Conservation (phyloP, 2,113 vertebrate species). For the Prietella phreatophila region DNA sequence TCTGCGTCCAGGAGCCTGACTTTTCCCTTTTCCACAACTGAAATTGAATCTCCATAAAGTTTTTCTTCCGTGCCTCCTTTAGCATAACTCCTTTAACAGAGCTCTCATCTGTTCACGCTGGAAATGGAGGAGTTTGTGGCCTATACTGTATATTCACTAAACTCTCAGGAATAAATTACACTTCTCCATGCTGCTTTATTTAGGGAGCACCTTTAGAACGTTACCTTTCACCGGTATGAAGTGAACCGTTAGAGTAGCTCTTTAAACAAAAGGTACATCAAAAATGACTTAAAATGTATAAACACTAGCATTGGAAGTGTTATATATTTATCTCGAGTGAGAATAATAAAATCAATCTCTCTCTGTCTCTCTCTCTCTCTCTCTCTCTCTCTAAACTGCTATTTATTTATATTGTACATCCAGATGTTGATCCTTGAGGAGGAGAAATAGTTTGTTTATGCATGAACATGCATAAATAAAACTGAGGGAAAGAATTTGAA, state of each 20-base stretch:
- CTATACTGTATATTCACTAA: neutral
- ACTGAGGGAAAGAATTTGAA: no score
- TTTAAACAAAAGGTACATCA: neutral
- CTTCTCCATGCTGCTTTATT: neutral
- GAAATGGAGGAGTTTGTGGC: neutral
- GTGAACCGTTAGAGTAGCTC: neutral
- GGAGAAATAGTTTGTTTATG: no score
- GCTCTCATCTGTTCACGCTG: neutral
- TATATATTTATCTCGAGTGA: neutral
- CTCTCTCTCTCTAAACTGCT: no score
- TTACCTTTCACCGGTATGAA: neutral
- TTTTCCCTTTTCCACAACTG: neutral
- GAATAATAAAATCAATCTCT: no score
- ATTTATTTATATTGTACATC: no score
- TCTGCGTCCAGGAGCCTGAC: neutral
- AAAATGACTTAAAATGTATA: neutral
- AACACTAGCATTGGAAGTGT: neutral
- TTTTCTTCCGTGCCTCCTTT: conserved; percentile 6
- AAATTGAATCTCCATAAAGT: conserved; percentile 20
- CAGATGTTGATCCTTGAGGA: no score
- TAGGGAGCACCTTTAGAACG: neutral
- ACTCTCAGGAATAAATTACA: neutral
- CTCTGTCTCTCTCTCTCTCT: no score
- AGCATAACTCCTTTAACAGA: neutral
- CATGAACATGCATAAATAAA: no score